Conservation (phyloP, 1,140 invertebrate genomes). For the Matsumurasca onukii region DNA sequence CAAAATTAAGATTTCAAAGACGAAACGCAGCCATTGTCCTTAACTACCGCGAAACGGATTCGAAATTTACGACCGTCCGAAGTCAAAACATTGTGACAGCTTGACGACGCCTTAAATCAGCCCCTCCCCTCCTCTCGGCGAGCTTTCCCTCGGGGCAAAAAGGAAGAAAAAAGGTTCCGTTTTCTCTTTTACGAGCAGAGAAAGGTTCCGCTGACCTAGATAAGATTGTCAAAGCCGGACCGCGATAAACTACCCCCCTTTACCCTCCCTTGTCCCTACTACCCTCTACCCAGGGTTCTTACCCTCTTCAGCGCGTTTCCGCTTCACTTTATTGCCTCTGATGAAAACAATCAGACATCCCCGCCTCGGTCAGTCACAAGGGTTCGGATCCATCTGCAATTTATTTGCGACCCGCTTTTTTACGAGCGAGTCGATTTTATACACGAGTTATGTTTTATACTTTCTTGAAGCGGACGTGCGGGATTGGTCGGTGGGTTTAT, state of each 20-base stretch:
- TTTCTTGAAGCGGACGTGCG: too few relatives aligned
- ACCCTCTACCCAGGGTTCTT: too few relatives aligned
- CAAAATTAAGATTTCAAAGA: too few relatives aligned
- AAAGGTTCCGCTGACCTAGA: conserved; percentile 21
- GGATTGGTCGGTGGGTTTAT: too few relatives aligned
- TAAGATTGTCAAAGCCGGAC: background rate
- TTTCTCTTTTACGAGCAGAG: conserved; percentile 17
- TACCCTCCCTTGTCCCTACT: background rate
- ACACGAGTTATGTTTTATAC: too few relatives aligned
- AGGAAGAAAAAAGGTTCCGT: conserved; percentile 2
- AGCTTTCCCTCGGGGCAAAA: background rate
- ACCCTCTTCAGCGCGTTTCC: background rate
- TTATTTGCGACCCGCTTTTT: too few relatives aligned
- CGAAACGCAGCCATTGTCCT: too few relatives aligned
- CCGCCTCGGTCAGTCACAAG: background rate
- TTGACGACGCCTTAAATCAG: conserved; percentile 9
- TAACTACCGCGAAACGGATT: too few relatives aligned
- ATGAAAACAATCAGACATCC: conserved; percentile 10
- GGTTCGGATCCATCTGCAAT: too few relatives aligned
- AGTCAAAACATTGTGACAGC: conserved; percentile 18
- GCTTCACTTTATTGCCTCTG: background rate
- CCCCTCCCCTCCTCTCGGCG: background rate
- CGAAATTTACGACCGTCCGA: conserved; percentile 7
- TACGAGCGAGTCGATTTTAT: too few relatives aligned
- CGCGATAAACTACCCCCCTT: conserved; percentile 2